Base-by-base conservation (phyloP, 1,140 invertebrate species). In the Reticulitermes speratus region DNA sequence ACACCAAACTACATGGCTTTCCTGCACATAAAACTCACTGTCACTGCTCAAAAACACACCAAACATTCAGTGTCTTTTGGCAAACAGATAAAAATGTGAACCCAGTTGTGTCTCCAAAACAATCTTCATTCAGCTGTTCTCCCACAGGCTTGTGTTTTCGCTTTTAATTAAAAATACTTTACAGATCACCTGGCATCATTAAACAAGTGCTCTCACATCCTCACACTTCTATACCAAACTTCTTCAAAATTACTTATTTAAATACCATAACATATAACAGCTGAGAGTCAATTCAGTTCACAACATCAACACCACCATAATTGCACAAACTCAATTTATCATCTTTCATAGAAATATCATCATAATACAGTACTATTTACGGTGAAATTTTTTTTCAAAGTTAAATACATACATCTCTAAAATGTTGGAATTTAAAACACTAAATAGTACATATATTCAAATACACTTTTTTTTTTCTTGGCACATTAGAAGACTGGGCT, bases 231-330 rank as follows among this genome's bases (percentile, higher is more conserved):
- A 16, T 75, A 75, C 25, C 25, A 30, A 75, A 75, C 8, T n/a
- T 30, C 25, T 30, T 75, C 65, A 75, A 75, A 65, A 75, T 75
- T 75, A 75, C 65, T n/a, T 75, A 75, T 75, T 84, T 84, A 59
- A 84, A 84, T 59, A 84, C 83, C 55, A 48, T 59, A 84, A 45
- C n/a, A 16, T 59, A 52, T 59, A 84, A 84, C 16, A 30, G 30
- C 45, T 52, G 48, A 84, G 30, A 59, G 83, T 84, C 45, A n/a
- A 84, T 84, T 45, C 45, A 55, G 55, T 59, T 45, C 83, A 84
- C 83, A 84, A 84, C 83, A 84, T 48, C 83, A 55, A 55, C 25
- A 59, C 30, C 83, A 84, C 55, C 45, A 30, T 59, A 52, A 55
- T 38, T 84, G 52, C 30, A 52, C 48, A 84, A n/a, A 52, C 83